Evolutionary conservation across 2,113 vertebrate genomes (phyloP).

Genomic region (Aphyosemion australe): DNA sequence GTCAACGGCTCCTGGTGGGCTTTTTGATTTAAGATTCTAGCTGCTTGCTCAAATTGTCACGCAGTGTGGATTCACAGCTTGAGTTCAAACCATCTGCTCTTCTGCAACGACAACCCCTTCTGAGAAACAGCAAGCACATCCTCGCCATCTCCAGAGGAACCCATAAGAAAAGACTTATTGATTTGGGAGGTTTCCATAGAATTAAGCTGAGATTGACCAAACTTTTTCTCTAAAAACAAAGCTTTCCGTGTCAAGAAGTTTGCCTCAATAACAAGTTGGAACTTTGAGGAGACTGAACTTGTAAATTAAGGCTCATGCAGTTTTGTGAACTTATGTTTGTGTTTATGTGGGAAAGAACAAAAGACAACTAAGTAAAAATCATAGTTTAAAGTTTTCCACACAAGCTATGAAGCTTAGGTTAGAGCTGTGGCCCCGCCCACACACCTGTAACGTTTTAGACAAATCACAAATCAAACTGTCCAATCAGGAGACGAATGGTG

Average conservation of each 20-base stretch:
- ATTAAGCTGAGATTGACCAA: conserved; percentile 13
- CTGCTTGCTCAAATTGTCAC: conserved; percentile 49
- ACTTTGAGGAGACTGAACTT: too few relatives aligned
- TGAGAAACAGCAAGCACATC: conserved; percentile 31
- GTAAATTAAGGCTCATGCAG: too few relatives aligned
- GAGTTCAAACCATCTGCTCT: conserved; percentile 47
- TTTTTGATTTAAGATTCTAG: conserved; percentile 44
- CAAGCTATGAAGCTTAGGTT: conserved; percentile 7
- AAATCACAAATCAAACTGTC: conserved; percentile 24
- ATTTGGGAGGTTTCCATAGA: conserved; percentile 29
- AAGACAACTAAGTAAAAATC: too few relatives aligned
- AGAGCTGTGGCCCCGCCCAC: conserved; percentile 15
- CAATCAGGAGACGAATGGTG: too few relatives aligned
- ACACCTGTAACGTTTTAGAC: too few relatives aligned
- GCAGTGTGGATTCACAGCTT: conserved; percentile 60
- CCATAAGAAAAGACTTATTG: conserved; percentile 26
- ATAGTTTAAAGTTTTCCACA: too few relatives aligned
- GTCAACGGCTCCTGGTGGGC: conserved; percentile 40
- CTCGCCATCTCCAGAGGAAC: conserved; percentile 33
- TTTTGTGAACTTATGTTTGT: too few relatives aligned
- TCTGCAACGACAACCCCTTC: conserved; percentile 17
- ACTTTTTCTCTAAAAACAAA: too few relatives aligned
- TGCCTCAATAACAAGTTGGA: too few relatives aligned
- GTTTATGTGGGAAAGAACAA: too few relatives aligned
- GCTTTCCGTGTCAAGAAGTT: too few relatives aligned